Evolutionary conservation across 2,797 vertebrate genomes (phyloP), one percentile per base, ranked within the genome.

Genomic region (Enteromius treurensis): DNA sequence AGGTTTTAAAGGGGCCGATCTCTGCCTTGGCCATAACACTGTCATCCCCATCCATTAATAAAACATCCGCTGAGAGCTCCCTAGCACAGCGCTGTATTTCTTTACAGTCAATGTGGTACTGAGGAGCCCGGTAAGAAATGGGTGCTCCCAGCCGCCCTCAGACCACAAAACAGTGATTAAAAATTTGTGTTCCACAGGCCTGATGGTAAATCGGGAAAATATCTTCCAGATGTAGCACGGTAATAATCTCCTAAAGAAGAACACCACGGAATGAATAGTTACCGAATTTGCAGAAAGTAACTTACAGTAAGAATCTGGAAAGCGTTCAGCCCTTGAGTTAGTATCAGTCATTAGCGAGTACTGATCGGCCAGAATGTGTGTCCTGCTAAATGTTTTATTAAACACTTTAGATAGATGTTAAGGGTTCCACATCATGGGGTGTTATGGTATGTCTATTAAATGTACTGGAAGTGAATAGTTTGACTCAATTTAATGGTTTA

Each of bases 201-300:
- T 79, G 79, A 85, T 86, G 86, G 84, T 83, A 87, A 83, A 90
- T 87, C 86, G 34, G 34, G 73, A 40, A 84, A 87, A 89, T 90
- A 86, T 87, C 79, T 89, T 89, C 88, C 89, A 90, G 90, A 90
- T 90, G 89, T 85, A 85, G 69, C 79, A 77, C 62, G 58, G 65
- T 85, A 87, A 82, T 85, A 88, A 88, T 80, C 86, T 79, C 5
- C 65, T 79, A 26, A 53, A 79, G 64, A 67, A 80, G 34, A 77
- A 82, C 62, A 75, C 75, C 76, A 67, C 40, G 32, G 60, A 64
- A 84, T 60, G 60, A 77, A 71, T 42, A 53, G 64, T 65, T 83
- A 79, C 32, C 26, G 32, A 86, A 68, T 75, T 53, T 75, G 37
- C 42, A 67, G 68, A 62, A 67, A 62, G n/a, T 13, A 26, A 26